Base-by-base conservation (phyloP, 2,888 invertebrate species). In the Microctonus hyperodae region DNA sequence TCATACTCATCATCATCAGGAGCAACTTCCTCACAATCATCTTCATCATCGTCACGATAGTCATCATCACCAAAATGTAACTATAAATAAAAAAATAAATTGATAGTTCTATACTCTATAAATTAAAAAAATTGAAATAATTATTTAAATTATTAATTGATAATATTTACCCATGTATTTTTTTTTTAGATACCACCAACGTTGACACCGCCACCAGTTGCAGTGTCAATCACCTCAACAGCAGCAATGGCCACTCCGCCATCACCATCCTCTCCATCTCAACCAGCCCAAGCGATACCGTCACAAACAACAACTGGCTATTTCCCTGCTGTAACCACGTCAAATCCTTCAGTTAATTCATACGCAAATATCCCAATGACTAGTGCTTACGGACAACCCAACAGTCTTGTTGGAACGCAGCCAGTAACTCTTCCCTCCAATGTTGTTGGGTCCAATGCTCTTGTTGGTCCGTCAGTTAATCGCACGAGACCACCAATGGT, bases 401-500 rank as follows among this genome's bases (percentile, higher is more conserved):
- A 74, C 53, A 78, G 74, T 71, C 78, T 74, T 58, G 70, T 74
- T 13, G 74, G 70, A 20, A 74, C 74, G 51, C 73, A 73, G 86
- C 88, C 67, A 72, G 75, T 20, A 72, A 74, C 51, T 44, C 57
- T 64, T 23, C 48, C 64, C 28, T 60, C 65, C 53, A 68, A 63
- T 40, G 44, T 64, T 51, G 48, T 44, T 31, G 63, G 58, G 22
- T 50, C 50, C 2, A 72, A 65, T 59, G 73, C 74, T 13, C 63
- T 73, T 25, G 76, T 77, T 48, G 88, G 91, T 13, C 88, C 90
- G n/a, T n/a, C n/a, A n/a, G n/a, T n/a, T 48, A 86, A 89, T 71
- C 88, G 86, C 69, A 86, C 89, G 78, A 87, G 93, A 69, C 87
- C 93, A 72, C 90, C 93, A 4, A 84, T 94, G 72, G 87, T 93